A percentile compares a stretch with the other conserved stretches of the same genome.
Evolutionary conservation across 2,113 vertebrate genomes (phyloP).

Genomic region (Urocitellus parryii): DNA sequence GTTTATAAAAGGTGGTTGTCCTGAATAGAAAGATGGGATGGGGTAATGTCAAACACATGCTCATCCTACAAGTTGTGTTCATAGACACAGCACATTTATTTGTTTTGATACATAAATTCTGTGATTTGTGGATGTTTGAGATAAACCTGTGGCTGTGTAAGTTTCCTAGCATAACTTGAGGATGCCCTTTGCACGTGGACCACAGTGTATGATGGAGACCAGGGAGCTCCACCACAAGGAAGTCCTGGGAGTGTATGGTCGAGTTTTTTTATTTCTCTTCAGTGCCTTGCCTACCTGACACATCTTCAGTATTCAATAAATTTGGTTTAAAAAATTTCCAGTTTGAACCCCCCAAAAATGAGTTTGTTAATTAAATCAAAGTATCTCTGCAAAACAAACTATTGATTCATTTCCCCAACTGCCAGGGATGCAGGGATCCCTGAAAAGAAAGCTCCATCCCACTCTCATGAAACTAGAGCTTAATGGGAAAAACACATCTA

Average conservation of each 20-base stretch:
- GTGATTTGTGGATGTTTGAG: not conserved
- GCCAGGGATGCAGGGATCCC: not conserved
- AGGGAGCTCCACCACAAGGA: not conserved
- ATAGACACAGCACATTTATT: not conserved
- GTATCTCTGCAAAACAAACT: not conserved
- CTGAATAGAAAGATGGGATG: not conserved
- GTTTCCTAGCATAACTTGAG: not conserved
- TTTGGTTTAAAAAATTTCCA: not conserved
- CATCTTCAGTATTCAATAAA: not conserved
- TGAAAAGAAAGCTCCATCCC: not conserved
- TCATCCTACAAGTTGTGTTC: not conserved
- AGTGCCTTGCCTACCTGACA: not conserved
- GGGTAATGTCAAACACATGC: not conserved
- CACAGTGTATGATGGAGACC: not conserved
- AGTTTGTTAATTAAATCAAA: conserved; percentile 36
- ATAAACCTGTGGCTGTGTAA: not conserved
- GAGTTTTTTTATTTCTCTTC: not conserved
- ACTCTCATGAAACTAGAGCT: not conserved
- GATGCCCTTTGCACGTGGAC: rapidly evolving
- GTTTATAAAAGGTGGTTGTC: not conserved
- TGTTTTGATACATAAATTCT: not conserved
- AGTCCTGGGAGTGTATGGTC: not conserved
- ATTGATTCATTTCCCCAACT: not conserved
- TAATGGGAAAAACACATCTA: not conserved
- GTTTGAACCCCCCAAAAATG: not conserved